Evolutionary conservation across 2,797 vertebrate species (phyloP), one percentile per base, ranked within the genome.

Genomic region (Diglossa cyanea): DNA sequence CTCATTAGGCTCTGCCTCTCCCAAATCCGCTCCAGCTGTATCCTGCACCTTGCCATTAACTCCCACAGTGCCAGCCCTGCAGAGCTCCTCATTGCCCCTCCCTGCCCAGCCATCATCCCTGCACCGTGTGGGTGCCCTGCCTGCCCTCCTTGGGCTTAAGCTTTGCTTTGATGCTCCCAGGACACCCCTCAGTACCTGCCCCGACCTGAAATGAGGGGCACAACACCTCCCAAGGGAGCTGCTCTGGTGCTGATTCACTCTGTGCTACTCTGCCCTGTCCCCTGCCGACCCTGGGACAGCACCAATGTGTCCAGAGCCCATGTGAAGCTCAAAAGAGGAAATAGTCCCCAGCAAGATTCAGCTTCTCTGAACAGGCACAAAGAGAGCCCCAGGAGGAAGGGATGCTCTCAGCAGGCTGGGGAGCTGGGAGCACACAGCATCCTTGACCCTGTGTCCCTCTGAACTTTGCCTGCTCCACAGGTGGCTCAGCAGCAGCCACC

Each of bases 131-230:
- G 31, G 21, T 14, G 24, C n/a, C 17, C 39, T n/a, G 13, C 26
- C 9, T 0, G 0, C 8, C 1, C 6, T 79, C 42, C 60, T 13
- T 0, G 0, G 68, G 62, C 25, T 71, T 7, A 1, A 13, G 47
- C 15, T 74, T 68, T 65, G 68, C 40, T 68, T n/a, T n/a, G 26
- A 5, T 71, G 50, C 20, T 54, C 23, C 7, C 3, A 1, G 39
- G 10, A 66, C 25, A 47, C 10, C 21, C 21, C 37, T 53, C 55
- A 82, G 39, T 63, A 55, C 7, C 85, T 19, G 8, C 5, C 51
- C 47, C 1, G 0, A 11, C 11, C 28, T 11, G 7, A 79, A 66
- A 42, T 1, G 5, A 75, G 62, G 7, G 31, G 23, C 33, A 87
- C 9, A 37, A 18, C 44, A 1, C 17, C 54, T 65, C 26, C 30